phyloP scores from a whole-genome alignment of 1,140 invertebrate species.

The Drosophila kurseongensis region DNA sequence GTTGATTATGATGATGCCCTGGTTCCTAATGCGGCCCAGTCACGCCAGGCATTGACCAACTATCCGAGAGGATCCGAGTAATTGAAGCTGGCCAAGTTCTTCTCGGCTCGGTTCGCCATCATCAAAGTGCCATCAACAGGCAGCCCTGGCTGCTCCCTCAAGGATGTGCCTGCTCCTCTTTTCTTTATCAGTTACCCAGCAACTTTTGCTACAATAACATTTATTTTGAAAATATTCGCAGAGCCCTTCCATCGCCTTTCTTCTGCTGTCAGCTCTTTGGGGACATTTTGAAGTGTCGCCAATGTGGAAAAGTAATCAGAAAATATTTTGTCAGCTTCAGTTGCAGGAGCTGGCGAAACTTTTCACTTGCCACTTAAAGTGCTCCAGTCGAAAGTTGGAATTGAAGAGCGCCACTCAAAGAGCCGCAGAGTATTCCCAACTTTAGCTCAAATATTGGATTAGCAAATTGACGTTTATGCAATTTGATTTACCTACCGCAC shows the following conservation, averaged over 20 bases:
- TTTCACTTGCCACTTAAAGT: constrained; percentile 46
- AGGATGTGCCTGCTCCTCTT: constrained; percentile 7
- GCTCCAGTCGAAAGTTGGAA: constrained; percentile 51
- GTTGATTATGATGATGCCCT: constrained; percentile 56
- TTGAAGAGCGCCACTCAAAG: constrained; percentile 39
- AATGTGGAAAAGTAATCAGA: constrained; percentile 76
- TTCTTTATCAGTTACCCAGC: constrained; percentile 63
- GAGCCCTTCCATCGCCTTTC: constrained; percentile 7
- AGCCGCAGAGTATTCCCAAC: constrained; percentile 4
- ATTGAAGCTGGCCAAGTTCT: constrained; percentile 37
- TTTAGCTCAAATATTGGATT: constrained; percentile 54
- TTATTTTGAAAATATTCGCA: constrained; percentile 74
- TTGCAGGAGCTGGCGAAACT: constrained; percentile 31
- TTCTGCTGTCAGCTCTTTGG: constrained; percentile 7
- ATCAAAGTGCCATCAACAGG: constrained; percentile 75
- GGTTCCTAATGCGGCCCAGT: constrained; percentile 28
- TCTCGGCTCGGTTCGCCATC: constrained; percentile 22
- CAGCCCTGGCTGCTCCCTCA: constrained; percentile 36
- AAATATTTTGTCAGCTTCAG: constrained; percentile 78
- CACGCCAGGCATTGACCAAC: constrained; percentile 29
- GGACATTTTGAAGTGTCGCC: constrained; percentile 63
- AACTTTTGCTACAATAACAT: constrained; percentile 79
- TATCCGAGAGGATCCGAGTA: constrained; percentile 20
- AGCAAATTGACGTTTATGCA: constrained; percentile 80
- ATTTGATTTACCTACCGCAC: constrained; percentile 72